Evolutionary conservation across 1,140 invertebrate species (phyloP), one percentile per base, ranked within the genome.

Genomic region (Dufourea novaeangliae): DNA sequence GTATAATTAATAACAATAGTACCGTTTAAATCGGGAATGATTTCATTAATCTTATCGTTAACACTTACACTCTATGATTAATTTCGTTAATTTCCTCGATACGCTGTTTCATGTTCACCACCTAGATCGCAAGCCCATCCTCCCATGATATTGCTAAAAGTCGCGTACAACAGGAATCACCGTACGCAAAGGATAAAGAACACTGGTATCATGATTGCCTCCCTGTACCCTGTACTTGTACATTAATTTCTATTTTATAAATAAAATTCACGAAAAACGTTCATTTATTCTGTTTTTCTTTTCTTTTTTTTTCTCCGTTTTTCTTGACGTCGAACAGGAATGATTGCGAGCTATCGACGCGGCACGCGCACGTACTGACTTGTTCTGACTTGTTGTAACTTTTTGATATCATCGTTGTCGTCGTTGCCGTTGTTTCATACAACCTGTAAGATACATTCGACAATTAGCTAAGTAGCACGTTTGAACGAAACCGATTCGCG

Each of bases 221-320:
- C 66, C 70, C 78, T 78, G 44, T 50, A 50, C 20, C 46, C 46
- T 61, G 66, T 81, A 84, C 44, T 75, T 85, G 84, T 85, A 85
- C 52, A 85, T 85, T 85, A 75, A 84, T 85, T 85, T 82, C 79
- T 85, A 79, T 79, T 83, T 85, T 85, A 81, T 84, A 84, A 85
- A 85, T 85, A 85, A 84, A 85, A 81, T 57, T 67, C 59, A 75
- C 74, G 54, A 61, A 84, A 85, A 70, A 63, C 17, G 75, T 37
- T 46, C 52, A 52, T 39, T 4, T 39, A 70, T 67, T 44, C 61
- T 68, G 17, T 27, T 44, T 29, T 50, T 29, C 6, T 66, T 50
- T 27, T 2, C 27, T 66, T n/a, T n/a, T 41, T 41, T 37, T 20
- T 6, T 17, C 11, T 39, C 39, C 37, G 61, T 64, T 52, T 39